A percentile compares a stretch with the other conserved stretches of the same genome.
Evolutionary conservation across 2,113 vertebrate species (phyloP).

Genomic region (Dicaeum eximium): DNA sequence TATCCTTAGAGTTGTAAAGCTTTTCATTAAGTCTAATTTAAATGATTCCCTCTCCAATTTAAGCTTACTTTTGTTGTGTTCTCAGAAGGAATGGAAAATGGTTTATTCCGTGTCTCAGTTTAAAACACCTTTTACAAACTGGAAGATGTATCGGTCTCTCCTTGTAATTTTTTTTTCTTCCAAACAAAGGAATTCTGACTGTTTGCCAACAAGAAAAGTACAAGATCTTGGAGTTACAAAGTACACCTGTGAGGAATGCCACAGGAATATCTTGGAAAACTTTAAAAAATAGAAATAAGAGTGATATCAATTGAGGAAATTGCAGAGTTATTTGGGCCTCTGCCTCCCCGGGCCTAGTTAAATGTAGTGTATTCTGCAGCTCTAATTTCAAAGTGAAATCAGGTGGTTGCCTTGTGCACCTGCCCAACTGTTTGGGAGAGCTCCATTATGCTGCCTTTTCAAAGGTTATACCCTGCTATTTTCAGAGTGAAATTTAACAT

Average conservation of each 20-base stretch:
- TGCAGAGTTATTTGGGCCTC: not conserved
- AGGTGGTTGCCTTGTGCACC: not conserved
- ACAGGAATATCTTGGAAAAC: not conserved
- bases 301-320: not conserved
- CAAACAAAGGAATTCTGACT: not conserved
- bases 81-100: not conserved
- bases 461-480: slow-evolving; percentile 35
- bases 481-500: slow-evolving; percentile 31
- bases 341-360: not conserved
- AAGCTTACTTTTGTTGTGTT: not conserved
- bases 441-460: not conserved
- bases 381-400: slow-evolving; percentile 26
- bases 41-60: not conserved
- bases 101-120: not conserved
- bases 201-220: not conserved
- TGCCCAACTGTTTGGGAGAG: not conserved
- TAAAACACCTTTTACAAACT: not conserved
- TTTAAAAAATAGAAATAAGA: not conserved
- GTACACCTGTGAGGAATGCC: not conserved
- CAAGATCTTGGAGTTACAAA: not conserved
- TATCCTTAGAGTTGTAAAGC: not conserved
- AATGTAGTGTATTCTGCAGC: not conserved
- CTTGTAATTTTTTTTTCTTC: not conserved
- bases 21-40: not conserved
- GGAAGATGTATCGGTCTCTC: not conserved